phyloP scores from a whole-genome alignment of 2,113 vertebrate species.

The Zapornia atra region DNA sequence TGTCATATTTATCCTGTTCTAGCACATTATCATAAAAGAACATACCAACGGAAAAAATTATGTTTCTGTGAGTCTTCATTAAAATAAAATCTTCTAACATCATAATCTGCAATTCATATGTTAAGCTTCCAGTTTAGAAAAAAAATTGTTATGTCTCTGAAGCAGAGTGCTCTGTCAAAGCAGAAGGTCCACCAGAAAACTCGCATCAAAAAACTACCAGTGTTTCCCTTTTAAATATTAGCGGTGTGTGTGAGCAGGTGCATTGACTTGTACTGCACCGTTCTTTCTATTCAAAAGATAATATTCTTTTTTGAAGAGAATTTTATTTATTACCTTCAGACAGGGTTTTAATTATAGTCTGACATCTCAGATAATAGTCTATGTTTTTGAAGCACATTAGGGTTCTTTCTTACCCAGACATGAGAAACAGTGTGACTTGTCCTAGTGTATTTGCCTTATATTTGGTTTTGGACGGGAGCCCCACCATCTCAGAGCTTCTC shows the following conservation, averaged over 20 bases:
- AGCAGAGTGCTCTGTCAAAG: not conserved
- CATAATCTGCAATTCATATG: not conserved
- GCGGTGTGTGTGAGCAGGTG: not conserved
- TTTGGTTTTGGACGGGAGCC: not conserved
- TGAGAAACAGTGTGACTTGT: not conserved
- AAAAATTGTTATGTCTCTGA: not conserved
- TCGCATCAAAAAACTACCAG: not conserved
- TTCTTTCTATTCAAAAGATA: not conserved
- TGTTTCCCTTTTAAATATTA: not conserved
- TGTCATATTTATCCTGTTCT: not conserved
- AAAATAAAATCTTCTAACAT: rapidly evolving
- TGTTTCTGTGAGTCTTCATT: not conserved
- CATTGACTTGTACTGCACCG: not conserved
- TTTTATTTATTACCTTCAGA: not conserved
- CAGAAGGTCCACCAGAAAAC: not conserved
- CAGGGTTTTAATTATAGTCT: not conserved
- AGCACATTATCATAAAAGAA: not conserved
- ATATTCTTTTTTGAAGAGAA: not conserved
- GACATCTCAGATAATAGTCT: not conserved
- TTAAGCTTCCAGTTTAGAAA: not conserved
- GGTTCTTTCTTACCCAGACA: not conserved
- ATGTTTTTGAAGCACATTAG: not conserved
- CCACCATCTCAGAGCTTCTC: not conserved
- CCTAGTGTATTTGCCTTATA: not conserved
- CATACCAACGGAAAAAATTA: not conserved